Base-by-base conservation (phyloP, 2,113 vertebrate genomes). In the Aix galericulata region DNA sequence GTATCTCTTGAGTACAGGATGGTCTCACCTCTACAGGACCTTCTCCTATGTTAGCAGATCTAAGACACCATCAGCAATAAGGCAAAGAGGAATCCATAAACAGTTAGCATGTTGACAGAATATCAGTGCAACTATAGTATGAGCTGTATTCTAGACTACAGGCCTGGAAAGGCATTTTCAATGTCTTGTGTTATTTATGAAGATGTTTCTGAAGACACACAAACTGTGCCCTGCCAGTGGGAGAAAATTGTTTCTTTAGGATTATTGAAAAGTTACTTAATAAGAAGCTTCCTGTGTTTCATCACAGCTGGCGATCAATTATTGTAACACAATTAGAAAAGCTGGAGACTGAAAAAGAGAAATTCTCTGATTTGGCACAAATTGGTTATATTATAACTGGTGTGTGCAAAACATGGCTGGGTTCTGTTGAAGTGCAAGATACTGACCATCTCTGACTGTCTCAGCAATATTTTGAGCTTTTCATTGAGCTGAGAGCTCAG, bases 251-350 rank as follows among this genome's bases (percentile, higher is more conserved):
- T 23, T 88, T 93, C 50, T 69, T 87, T 26, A 58, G 82, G 34
- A 79, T 89, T 92, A 79, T 18, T 60, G 53, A 89, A 85, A 96
- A 87, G 11, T 66, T 82, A 59, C 18, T 94, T 53, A 96, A 89
- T 50, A 91, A 72, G 73, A 64, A 91, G 17, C 9, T 94, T 85
- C 82, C 82, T 82, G 40, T 52, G 62, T 91, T 94, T 94, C 40
- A 60, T 93, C 74, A 31, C 81, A 94, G 81, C 78, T 92, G 63
- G 67, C 79, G n/a, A 62, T 40, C 50, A 94, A 4, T 73, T 55
- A 58, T 31, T 85, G 72, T 9, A 3, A 82, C 29, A 69, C 58
- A 55, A n/a, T 60, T 78, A 75, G 81, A 93, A 95, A 85, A 93
- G 31, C 55, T 66, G 62, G 34, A 91, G 62, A 48, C 31, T 85